These are phyloP conservation scores for Mycalesis mineus DNA, from an alignment of 2,888 invertebrate genomes.

Conservation along the genomic window DNA sequence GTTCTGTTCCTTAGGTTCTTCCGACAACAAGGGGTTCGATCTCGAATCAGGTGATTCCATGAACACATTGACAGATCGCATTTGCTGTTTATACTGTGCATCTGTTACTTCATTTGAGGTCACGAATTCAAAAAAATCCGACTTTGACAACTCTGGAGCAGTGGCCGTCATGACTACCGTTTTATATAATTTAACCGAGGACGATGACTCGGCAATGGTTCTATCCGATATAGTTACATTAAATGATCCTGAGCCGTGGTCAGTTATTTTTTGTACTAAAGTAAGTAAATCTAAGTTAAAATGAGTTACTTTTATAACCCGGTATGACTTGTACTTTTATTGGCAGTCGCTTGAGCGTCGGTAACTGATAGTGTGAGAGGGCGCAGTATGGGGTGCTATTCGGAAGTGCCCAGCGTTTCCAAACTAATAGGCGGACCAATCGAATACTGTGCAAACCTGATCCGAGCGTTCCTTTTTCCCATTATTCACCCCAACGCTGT, in stretches of 20 bases:
- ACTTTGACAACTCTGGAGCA: conserved; percentile 90
- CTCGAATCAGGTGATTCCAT: conserved; percentile 78
- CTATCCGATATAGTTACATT: conserved; percentile 52
- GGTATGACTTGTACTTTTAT: conserved; percentile 76
- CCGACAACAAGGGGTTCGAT: conserved; percentile 70
- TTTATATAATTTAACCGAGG: conserved; percentile 64
- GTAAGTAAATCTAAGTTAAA: conserved; percentile 69
- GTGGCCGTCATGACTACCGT: conserved; percentile 92
- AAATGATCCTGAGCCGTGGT: conserved; percentile 32
- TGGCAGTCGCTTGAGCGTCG: conserved; percentile 75
- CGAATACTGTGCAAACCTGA: conserved; percentile 67
- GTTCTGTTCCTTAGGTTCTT: conserved; percentile 79
- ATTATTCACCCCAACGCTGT: conserved; percentile 69
- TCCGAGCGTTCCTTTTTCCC: conserved; percentile 75
- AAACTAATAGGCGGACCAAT: conserved; percentile 70
- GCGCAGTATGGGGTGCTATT: conserved; percentile 58
- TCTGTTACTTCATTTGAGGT: conserved; percentile 87
- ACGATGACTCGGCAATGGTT: conserved; percentile 51
- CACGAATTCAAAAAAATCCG: conserved; percentile 93
- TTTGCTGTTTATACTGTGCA: conserved; percentile 82
- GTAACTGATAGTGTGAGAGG: conserved; percentile 66
- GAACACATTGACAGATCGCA: conserved; percentile 83
- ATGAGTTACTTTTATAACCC: conserved; percentile 56
- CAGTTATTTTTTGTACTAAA: conserved; percentile 68
- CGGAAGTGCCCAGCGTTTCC: conserved; percentile 52